phyloP scores from a whole-genome alignment of 2,797 vertebrate genomes.

The Tapirus indicus region DNA sequence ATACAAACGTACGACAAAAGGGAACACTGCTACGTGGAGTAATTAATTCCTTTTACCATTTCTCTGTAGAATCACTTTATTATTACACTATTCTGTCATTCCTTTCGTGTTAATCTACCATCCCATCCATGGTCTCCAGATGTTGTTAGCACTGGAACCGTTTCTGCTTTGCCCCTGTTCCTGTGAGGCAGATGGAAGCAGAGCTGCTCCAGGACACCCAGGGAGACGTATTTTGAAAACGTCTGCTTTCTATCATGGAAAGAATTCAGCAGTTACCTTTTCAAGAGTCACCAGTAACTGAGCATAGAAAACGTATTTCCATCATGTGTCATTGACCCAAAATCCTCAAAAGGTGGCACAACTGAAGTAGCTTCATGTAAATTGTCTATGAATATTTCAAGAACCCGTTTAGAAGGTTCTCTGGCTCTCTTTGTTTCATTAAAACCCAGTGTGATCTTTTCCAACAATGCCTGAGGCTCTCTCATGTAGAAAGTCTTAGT shows the following conservation, averaged over 20 bases:
- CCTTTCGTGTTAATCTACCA: neutral
- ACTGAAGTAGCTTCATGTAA: neutral
- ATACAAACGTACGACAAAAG: neutral
- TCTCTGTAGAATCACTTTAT: neutral
- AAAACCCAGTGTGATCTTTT: neutral
- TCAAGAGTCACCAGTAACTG: neutral
- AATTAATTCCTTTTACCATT: neutral
- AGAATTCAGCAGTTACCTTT: neutral
- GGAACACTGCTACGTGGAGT: neutral
- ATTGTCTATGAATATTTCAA: neutral
- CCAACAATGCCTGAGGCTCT: neutral
- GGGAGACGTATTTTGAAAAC: neutral
- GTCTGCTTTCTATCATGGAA: neutral
- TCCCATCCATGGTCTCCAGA: neutral
- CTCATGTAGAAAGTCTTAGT: constrained; percentile 5
- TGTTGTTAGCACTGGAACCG: neutral
- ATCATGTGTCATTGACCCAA: neutral
- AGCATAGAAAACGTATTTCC: neutral
- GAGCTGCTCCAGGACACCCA: neutral
- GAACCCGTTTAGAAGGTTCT: neutral
- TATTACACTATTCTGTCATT: neutral
- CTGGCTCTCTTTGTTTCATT: neutral
- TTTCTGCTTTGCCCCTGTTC: neutral
- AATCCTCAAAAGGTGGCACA: neutral
- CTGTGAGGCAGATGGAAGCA: neutral